A percentile compares a stretch with the other conserved stretches of the same genome.
phyloP scores from a whole-genome alignment of 2,113 vertebrate species.

The Dicaeum eximium region DNA sequence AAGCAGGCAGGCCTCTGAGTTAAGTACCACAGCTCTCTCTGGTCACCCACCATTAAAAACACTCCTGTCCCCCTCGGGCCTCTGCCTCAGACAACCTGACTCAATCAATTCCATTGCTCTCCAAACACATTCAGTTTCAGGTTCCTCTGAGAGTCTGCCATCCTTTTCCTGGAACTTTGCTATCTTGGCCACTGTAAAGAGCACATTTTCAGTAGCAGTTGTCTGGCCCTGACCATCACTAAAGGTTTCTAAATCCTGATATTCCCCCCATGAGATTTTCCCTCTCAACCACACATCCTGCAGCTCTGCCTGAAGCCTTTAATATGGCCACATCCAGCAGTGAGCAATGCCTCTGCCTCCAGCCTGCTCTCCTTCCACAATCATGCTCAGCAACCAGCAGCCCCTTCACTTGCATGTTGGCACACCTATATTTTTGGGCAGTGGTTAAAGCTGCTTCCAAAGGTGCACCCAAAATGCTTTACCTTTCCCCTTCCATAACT shows the following conservation, averaged over 20 bases:
- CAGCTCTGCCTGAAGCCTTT: not conserved
- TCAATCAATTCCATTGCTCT: not conserved
- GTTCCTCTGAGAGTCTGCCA: not conserved
- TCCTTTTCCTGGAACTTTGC: not conserved
- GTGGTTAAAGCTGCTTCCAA: not conserved
- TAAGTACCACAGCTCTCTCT: not conserved
- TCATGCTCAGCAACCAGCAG: not conserved
- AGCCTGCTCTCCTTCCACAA: not conserved
- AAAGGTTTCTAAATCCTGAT: not conserved
- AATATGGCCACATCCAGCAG: fast-evolving
- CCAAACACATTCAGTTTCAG: not conserved
- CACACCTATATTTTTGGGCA: not conserved
- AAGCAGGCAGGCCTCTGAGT: not conserved
- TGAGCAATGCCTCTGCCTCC: not conserved
- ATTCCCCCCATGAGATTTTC: not conserved
- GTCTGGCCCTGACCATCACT: not conserved
- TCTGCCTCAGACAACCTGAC: not conserved
- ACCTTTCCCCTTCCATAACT: not conserved
- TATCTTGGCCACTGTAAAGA: not conserved
- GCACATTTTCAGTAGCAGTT: not conserved
- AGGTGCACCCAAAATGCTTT: not conserved
- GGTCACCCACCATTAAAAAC: not conserved
- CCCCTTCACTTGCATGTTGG: not conserved
- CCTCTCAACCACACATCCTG: not conserved
- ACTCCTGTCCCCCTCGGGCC: fast-evolving